Conservation (phyloP, 1,140 invertebrate species). For the Caenorhabditis latens region DNA sequence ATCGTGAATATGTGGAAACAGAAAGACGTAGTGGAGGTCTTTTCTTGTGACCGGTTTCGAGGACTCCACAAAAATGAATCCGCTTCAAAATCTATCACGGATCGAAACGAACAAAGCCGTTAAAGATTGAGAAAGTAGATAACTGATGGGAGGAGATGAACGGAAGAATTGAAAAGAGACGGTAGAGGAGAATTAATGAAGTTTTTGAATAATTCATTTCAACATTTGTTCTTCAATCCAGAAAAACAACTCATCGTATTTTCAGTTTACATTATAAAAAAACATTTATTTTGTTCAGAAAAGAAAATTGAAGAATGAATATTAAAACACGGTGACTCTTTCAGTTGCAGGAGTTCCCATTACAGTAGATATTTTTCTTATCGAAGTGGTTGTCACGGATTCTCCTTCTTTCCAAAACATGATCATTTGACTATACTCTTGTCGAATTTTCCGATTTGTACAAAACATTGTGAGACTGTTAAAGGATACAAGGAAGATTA, state of each 20-base stretch:
- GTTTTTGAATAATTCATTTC: background rate
- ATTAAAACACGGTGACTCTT: slow-evolving; percentile 7
- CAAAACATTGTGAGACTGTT: slow-evolving; percentile 7
- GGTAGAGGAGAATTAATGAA: too few relatives aligned
- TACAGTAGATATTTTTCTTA: background rate
- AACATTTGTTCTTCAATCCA: background rate
- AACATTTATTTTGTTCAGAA: background rate
- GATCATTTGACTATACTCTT: background rate
- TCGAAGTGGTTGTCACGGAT: too few relatives aligned
- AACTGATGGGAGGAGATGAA: background rate
- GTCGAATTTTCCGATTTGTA: slow-evolving; percentile 16
- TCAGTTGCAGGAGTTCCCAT: background rate
- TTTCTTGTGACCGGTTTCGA: background rate
- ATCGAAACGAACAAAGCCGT: slow-evolving; percentile 5
- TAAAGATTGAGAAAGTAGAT: background rate
- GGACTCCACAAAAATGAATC: background rate
- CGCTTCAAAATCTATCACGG: background rate
- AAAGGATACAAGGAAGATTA: background rate
- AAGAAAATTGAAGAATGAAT: background rate
- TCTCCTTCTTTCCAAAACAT: background rate
- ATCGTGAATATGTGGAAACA: too few relatives aligned
- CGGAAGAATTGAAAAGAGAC: background rate
- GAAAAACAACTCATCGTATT: too few relatives aligned
- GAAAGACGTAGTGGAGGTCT: too few relatives aligned
- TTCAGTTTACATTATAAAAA: background rate